Conservation (phyloP, 2,888 invertebrate genomes). For the Coelopa pilipes region DNA sequence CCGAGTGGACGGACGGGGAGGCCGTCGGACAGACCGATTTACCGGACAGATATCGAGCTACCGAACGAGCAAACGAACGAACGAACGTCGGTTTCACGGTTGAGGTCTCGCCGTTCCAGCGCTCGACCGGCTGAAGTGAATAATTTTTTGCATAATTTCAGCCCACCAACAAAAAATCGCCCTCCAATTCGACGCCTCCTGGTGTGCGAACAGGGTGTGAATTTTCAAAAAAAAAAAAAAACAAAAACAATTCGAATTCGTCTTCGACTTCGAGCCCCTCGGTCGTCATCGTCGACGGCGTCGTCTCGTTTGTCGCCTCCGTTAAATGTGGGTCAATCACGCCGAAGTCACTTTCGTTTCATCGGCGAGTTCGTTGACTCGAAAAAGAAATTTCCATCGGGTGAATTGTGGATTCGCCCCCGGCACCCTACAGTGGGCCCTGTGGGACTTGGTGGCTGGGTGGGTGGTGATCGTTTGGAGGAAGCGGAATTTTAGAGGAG, state of each 20-base stretch:
- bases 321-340: slow-evolving; percentile 33
- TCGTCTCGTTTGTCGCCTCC: not conserved
- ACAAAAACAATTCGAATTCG: no score
- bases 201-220: no score
- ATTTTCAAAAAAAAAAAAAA: no score
- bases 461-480: not conserved
- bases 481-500: not conserved
- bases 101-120: no score
- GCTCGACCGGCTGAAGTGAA: no score
- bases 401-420: not conserved
- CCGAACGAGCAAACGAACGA: no score
- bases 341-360: slow-evolving; percentile 31
- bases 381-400: slow-evolving; percentile 25
- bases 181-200: no score
- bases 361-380: slow-evolving; percentile 30
- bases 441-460: not conserved
- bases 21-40: not conserved
- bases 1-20: no score
- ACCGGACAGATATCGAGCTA: not conserved
- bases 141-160: no score
- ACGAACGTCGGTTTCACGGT: no score
- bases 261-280: no score
- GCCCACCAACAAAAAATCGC: no score
- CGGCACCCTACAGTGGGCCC: not conserved
- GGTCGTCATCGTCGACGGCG: not conserved